Conservation (phyloP, 2,797 vertebrate genomes). For the Falco berigora region DNA sequence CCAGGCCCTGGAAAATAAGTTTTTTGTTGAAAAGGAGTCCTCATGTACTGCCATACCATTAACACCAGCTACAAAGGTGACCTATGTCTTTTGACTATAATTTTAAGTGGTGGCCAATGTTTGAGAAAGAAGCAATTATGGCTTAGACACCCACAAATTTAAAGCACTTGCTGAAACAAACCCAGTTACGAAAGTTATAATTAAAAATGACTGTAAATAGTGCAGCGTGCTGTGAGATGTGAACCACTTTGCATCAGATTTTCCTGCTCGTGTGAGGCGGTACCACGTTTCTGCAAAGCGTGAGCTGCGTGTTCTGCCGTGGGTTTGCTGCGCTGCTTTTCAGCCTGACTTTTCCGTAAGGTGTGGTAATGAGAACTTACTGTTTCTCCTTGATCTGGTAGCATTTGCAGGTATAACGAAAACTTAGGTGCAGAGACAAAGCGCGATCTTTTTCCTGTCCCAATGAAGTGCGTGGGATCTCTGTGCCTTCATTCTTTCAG, state of each 20-base stretch:
- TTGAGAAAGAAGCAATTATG: background rate
- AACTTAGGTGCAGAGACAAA: background rate
- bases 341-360: background rate
- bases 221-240: background rate
- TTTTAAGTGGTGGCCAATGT: background rate
- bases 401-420: background rate
- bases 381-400: background rate
- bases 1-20: background rate
- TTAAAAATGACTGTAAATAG: background rate
- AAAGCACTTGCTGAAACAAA: background rate
- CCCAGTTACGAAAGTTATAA: background rate
- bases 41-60: background rate
- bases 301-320: background rate
- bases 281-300: background rate
- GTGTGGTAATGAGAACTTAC: fast-evolving
- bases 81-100: background rate
- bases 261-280: background rate
- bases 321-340: background rate
- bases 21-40: background rate
- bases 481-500: background rate
- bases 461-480: background rate
- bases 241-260: background rate
- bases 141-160: background rate
- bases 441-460: fast-evolving
- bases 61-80: background rate